Evolutionary conservation across 2,888 invertebrate genomes (phyloP), one percentile per base, ranked within the genome.

Genomic region (Leptopilina drosophilae): DNA sequence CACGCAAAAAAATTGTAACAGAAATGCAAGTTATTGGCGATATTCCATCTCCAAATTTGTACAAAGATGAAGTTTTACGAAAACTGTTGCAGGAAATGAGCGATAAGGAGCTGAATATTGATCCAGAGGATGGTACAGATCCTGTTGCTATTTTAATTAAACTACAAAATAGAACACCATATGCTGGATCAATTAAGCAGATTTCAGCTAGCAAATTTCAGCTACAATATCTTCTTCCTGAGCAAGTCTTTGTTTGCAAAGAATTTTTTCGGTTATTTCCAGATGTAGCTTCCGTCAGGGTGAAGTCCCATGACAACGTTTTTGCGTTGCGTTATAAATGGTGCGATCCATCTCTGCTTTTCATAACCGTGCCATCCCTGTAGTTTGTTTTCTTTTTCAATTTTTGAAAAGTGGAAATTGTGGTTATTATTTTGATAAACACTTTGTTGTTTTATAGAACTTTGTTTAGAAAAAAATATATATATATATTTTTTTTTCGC

Each of bases 141-240:
- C 20, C 20, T 20, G 20, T 20, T 20, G 20, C n/a, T 5, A 46
- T 67, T 67, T 9, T 49, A 26, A 3, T 20, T 1, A 49, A n/a
- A n/a, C 42, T 66, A 2, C 40, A 67, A 20, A 1, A 67, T 4
- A 46, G 12, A 49, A 8, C 67, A 46, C 67, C 49, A 5, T 67
- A 67, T 49, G 4, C 1, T 11, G 67, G 67, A 1, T 46, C 46
- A 5, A 33, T 69, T 7, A 12, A 2, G 8, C 53, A 69, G 1
- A 69, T 69, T 69, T 20, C 20, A 9, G 49, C 26, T 6, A 7
- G 7, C n/a, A 69, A 69, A 46, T 69, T 69, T 12, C 67, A 65
- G 14, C 7, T 65, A n/a, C 65, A 65, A 8, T 65, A 65, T 7
- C n/a, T 65, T 5, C 5, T 65, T 12, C 40, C 65, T 3, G 65